These are phyloP conservation scores for Aplidium turbinatum DNA, from an alignment of 23 tunicate species.

Conservation along the genomic window DNA sequence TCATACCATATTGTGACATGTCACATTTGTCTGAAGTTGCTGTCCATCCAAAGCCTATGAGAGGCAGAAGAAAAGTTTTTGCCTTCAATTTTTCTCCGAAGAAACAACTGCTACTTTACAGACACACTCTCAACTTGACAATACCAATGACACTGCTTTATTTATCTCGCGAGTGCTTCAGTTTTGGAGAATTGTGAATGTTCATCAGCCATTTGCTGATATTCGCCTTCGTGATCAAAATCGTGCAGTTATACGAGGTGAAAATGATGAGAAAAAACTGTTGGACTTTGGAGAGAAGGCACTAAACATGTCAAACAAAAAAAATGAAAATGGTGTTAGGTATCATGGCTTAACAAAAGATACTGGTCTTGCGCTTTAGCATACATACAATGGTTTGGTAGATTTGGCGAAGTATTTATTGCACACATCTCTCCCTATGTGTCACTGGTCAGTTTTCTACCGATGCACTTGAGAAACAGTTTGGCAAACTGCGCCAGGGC, in stretches of 20 bases:
- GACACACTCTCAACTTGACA: background rate
- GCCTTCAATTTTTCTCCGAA: conserved; percentile 1
- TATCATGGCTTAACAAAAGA: background rate
- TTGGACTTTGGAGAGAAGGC: background rate
- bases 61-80: background rate
- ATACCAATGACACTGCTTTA: conserved; percentile 9
- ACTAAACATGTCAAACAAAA: background rate
- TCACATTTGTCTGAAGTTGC: background rate
- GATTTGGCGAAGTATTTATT: background rate
- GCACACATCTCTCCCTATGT: background rate
- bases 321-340: no score
- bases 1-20: background rate
- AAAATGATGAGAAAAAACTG: background rate
- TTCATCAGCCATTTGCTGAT: background rate
- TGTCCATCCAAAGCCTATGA: background rate
- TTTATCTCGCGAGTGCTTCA: background rate
- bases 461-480: background rate
- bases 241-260: background rate
- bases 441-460: background rate
- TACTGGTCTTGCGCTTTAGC: background rate
- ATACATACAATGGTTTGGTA: background rate
- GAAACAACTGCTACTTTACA: background rate
- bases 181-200: conserved; percentile 1
- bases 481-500: background rate
- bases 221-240: background rate